A percentile compares a stretch with the other conserved stretches of the same genome.
Conservation (phyloP, 2,113 vertebrate genomes). For the Fulica atra region DNA sequence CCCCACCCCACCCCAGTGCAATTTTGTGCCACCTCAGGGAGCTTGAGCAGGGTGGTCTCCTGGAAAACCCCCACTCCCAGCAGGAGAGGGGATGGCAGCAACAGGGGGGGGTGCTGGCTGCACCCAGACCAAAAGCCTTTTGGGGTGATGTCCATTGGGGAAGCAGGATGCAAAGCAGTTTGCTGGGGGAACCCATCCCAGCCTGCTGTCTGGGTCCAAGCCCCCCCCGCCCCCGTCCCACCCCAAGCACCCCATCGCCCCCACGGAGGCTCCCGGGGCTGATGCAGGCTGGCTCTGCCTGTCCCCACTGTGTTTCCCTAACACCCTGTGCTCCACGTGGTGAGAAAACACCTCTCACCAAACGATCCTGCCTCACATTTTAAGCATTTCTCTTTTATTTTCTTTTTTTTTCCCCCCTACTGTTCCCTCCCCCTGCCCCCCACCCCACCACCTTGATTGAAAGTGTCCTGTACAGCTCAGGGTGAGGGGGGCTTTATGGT, state of each 20-base stretch:
- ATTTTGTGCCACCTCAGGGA: rapidly evolving
- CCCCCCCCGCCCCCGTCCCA: too few species aligned
- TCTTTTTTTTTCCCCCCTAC: not conserved
- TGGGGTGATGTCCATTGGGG: not conserved
- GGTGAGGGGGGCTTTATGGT: not conserved
- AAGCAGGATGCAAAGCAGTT: not conserved
- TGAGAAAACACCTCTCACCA: not conserved
- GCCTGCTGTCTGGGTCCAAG: rapidly evolving
- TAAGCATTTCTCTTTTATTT: not conserved
- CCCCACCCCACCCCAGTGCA: too few species aligned
- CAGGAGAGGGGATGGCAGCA: not conserved
- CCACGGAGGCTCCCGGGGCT: not conserved
- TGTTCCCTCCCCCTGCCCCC: not conserved
- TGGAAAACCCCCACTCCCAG: rapidly evolving
- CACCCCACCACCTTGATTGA: not conserved
- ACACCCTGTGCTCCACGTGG: not conserved
- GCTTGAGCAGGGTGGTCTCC: rapidly evolving
- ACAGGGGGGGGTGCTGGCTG: not conserved
- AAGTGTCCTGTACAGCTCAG: rapidly evolving
- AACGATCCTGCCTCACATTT: not conserved
- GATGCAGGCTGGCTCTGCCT: rapidly evolving
- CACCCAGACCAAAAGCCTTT: not conserved
- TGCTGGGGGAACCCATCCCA: not conserved
- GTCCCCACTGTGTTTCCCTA: rapidly evolving
- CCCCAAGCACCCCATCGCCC: rapidly evolving